Evolutionary conservation across 1,140 invertebrate species (phyloP), one percentile per base, ranked within the genome.

Genomic region (Solen grandis): DNA sequence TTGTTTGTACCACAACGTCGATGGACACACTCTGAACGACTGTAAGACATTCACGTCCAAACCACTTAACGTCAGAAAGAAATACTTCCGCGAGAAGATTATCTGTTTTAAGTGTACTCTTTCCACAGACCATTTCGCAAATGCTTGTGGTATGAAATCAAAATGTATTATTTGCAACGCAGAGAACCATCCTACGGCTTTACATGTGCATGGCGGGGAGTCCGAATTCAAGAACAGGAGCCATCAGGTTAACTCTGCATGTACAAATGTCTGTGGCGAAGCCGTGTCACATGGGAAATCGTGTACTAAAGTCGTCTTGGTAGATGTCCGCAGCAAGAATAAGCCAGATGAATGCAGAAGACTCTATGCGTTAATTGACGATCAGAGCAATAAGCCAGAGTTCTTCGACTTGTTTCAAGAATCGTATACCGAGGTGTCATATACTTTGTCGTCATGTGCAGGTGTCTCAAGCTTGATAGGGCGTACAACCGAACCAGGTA

Each of bases 381-480:
- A 83, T 19, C 68, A 83, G 33, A 82, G 73, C 46, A 72, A 78
- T 38, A 52, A 55, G 27, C 70, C 65, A 36, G 38, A 68, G 13
- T 59, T 77, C 16, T 69, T 66, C 29, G 16, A 82, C 29, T 54
- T 74, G 5, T 80, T 59, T 4, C 33, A 35, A 3, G 22, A n/a
- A 27, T 3, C 8, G 27, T 59, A 22, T 22, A 59, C 10, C 22
- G 5, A 14, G 25, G 29, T 19, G 1, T 10, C 35, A 46, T 76
- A 38, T 62, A 22, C 38, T 14, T 31, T 70, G 62, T 29, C 60
- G 16, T 38, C 72, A 33, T 74, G 72, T 46, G n/a, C 55, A 4
- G 72, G 54, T 16, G 2, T 0, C 16, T n/a, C 16, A 41, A 13
- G n/a, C 2, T 5, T 14, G 19, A n/a, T 31, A 5, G 60, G 60